Percentiles rank a stretch among this genome's conserved stretches.
phyloP scores from a whole-genome alignment of 1,140 invertebrate genomes.

The Tetranychus cinnabarinus region DNA sequence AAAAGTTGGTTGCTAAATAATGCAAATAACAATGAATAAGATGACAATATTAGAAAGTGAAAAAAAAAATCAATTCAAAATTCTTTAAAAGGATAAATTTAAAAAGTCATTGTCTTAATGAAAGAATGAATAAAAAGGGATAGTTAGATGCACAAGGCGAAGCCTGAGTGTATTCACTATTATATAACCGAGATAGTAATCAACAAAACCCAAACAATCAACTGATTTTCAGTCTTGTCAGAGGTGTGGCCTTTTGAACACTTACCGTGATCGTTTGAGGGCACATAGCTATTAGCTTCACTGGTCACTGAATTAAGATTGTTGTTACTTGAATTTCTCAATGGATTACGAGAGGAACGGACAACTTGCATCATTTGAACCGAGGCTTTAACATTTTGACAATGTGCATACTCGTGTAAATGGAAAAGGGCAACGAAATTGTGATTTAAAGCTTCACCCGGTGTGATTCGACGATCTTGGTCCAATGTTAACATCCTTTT shows the following conservation, averaged over 20 bases:
- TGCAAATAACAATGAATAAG: too few species aligned
- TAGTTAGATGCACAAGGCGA: too few species aligned
- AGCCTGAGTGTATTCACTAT: too few species aligned
- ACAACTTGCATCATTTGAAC: conserved; percentile 91
- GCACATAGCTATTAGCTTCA: not conserved
- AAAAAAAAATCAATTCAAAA: too few species aligned
- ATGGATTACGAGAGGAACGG: conserved; percentile 14
- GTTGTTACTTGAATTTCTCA: not conserved
- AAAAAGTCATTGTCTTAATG: too few species aligned
- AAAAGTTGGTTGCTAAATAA: conserved; percentile 6
- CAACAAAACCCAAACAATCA: not conserved
- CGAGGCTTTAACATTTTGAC: conserved; percentile 54
- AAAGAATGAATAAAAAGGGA: too few species aligned
- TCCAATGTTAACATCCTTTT: conserved; percentile 95
- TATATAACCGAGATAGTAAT: too few species aligned
- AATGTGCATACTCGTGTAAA: conserved; percentile 83
- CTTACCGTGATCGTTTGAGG: not conserved
- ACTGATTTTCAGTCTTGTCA: too few species aligned
- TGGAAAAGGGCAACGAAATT: conserved; percentile 78
- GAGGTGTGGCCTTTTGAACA: too few species aligned
- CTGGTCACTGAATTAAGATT: not conserved
- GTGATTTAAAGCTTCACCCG: conserved; percentile 81
- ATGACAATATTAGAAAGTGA: too few species aligned
- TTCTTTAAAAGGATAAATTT: too few species aligned
- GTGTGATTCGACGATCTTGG: conserved; percentile 80